phyloP scores from a whole-genome alignment of 2,113 vertebrate species.

The Pitta sordida region DNA sequence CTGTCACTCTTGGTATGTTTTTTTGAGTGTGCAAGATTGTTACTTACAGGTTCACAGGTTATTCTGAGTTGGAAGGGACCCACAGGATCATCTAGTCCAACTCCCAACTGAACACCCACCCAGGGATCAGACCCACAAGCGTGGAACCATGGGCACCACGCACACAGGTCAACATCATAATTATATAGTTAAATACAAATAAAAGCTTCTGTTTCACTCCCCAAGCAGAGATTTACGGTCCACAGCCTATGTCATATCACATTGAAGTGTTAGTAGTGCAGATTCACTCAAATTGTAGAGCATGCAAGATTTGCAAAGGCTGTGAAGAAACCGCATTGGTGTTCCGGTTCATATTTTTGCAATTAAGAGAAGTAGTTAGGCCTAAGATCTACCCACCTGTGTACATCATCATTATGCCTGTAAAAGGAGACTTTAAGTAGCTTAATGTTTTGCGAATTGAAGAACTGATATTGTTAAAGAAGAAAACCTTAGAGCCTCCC shows the following conservation, averaged over 20 bases:
- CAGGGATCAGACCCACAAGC: no score
- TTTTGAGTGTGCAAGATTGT: neutral
- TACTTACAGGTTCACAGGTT: no score
- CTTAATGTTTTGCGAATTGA: neutral
- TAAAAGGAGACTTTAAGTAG: neutral
- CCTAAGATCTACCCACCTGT: slow-evolving; percentile 22
- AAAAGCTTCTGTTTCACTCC: neutral
- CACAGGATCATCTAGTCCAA: no score
- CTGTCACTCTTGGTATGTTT: neutral
- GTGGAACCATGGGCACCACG: no score
- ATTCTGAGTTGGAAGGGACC: no score
- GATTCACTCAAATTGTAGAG: neutral
- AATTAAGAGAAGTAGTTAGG: neutral
- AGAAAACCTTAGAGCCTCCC: neutral
- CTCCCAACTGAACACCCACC: no score
- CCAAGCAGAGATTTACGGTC: neutral
- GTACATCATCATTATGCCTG: neutral
- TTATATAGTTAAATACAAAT: neutral
- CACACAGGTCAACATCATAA: neutral
- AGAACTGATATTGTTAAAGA: neutral
- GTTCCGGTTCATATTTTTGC: neutral
- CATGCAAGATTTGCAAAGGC: slow-evolving; percentile 47
- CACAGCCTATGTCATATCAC: neutral
- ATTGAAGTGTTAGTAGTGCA: slow-evolving; percentile 6
- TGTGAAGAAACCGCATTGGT: neutral